phyloP scores from a whole-genome alignment of 1,140 invertebrate species.

The Andrena cerasifolii region DNA sequence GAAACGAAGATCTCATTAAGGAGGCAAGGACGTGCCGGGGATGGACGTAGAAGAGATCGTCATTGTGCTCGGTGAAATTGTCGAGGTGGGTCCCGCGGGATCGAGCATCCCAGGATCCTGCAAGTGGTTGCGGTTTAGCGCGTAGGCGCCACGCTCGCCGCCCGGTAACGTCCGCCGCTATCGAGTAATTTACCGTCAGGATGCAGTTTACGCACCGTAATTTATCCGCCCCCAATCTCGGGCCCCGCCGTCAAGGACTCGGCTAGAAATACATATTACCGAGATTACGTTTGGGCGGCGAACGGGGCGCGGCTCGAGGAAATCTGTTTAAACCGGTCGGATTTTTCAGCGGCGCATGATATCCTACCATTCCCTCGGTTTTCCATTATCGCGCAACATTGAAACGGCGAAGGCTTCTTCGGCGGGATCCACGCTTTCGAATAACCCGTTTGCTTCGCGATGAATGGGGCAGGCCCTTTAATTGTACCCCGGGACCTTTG shows the following conservation, averaged over 20 bases:
- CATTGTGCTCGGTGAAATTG: too few species aligned
- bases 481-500: not conserved
- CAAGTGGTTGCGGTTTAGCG: constrained; percentile 22
- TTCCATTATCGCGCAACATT: not conserved
- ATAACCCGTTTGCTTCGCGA: not conserved
- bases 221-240: constrained; percentile 55
- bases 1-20: not conserved
- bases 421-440: not conserved
- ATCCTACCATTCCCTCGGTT: not conserved
- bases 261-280: constrained; percentile 43
- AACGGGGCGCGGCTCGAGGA: constrained; percentile 30
- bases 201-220: constrained; percentile 59
- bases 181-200: constrained; percentile 60
- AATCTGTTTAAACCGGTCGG: constrained; percentile 1
- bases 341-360: constrained; percentile 4
- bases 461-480: not conserved
- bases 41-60: not conserved
- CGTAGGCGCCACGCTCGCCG: constrained; percentile 48
- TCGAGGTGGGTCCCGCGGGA: not conserved
- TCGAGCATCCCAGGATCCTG: constrained; percentile 14
- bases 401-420: not conserved
- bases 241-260: constrained; percentile 50
- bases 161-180: constrained; percentile 44
- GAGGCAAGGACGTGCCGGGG: not conserved
- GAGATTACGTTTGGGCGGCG: constrained; percentile 48